A percentile compares a stretch with the other conserved stretches of the same genome.
phyloP scores from a whole-genome alignment of 2,797 vertebrate genomes.

The Poliocrania exsul region DNA sequence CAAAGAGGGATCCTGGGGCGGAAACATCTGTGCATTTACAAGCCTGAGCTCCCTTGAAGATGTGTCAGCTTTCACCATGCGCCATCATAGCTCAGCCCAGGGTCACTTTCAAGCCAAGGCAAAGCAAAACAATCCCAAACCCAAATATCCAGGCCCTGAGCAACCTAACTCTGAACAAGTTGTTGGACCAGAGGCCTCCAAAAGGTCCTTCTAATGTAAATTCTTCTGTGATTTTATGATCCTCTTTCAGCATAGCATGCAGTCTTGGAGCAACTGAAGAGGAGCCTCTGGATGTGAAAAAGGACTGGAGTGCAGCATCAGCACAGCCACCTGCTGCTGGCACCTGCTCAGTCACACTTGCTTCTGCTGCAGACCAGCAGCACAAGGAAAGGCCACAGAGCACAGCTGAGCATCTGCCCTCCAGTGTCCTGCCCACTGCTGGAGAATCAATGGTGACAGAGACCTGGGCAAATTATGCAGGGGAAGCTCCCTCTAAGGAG shows the following conservation, averaged over 20 bases:
- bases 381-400: neutral
- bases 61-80: neutral
- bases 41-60: constrained; percentile 3
- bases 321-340: neutral
- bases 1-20: constrained; percentile 51
- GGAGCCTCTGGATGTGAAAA: neutral
- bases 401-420: neutral
- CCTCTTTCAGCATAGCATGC: neutral
- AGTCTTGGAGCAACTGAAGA: neutral
- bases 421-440: neutral
- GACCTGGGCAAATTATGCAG: neutral
- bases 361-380: neutral
- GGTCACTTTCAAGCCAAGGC: neutral
- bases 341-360: neutral
- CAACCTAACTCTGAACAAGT: neutral
- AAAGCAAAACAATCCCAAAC: neutral
- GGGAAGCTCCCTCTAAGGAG: neutral
- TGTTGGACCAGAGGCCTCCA: neutral
- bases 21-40: constrained; percentile 75
- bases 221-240: neutral
- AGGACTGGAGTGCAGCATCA: neutral
- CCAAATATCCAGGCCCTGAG: neutral
- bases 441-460: neutral
- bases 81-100: neutral
- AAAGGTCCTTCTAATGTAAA: neutral